phyloP scores from a whole-genome alignment of 2,113 vertebrate genomes.

The Rhagologus leucostigma region DNA sequence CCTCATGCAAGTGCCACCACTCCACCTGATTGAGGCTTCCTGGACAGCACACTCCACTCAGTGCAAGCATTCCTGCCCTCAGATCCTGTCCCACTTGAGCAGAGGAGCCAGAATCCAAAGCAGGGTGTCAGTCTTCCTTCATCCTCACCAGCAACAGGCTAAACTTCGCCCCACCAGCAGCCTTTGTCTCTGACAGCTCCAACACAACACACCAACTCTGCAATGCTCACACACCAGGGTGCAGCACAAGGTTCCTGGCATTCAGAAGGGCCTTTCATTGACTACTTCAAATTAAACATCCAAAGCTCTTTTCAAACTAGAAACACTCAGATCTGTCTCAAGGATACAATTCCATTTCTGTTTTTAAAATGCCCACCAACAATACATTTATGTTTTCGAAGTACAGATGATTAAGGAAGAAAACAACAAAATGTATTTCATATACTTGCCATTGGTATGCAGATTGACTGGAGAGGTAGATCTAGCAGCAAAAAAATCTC shows the following conservation, averaged over 20 bases:
- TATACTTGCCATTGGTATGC: not conserved
- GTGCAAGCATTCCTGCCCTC: rapidly evolving
- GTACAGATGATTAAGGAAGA: not conserved
- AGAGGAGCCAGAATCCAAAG: not conserved
- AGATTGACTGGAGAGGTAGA: not conserved
- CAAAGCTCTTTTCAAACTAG: not conserved
- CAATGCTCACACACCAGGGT: rapidly evolving
- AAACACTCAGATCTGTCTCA: not conserved
- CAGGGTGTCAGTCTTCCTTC: not conserved
- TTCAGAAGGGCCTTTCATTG: not conserved
- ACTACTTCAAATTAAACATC: not conserved
- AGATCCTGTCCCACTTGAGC: not conserved
- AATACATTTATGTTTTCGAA: not conserved
- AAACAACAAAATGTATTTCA: not conserved
- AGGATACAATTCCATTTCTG: not conserved
- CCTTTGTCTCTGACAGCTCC: not conserved
- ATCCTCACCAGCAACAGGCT: not conserved
- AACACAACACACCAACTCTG: rapidly evolving
- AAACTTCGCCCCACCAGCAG: not conserved
- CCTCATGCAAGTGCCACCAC: rapidly evolving
- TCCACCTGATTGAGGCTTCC: rapidly evolving
- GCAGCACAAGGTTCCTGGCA: not conserved
- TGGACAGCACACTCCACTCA: not conserved
- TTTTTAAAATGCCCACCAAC: not conserved
- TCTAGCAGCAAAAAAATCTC: not conserved